Evolutionary conservation across 2,888 invertebrate species (phyloP).

Genomic region (Hemaris fuciformis): DNA sequence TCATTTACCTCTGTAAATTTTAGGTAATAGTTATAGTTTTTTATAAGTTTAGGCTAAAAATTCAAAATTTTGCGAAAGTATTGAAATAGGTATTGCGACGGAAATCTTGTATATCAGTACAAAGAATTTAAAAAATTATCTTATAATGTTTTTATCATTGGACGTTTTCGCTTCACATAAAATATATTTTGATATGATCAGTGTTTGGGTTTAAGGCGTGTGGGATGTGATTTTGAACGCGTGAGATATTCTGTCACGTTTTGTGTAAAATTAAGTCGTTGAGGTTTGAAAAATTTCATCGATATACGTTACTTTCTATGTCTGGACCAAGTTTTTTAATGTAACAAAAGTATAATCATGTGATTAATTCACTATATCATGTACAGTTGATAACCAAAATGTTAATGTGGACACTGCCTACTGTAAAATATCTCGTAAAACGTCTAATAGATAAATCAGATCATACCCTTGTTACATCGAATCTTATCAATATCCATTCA

Average conservation of each 20-base stretch:
- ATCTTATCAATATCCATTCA: neutral
- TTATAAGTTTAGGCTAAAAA: conserved; percentile 61
- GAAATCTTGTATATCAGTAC: conserved; percentile 77
- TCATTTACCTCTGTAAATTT: conserved; percentile 44
- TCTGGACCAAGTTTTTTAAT: conserved; percentile 58
- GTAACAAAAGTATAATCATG: conserved; percentile 13
- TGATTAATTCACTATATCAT: conserved; percentile 27
- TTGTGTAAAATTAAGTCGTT: conserved; percentile 26
- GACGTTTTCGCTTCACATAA: conserved; percentile 55
- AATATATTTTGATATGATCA: conserved; percentile 72
- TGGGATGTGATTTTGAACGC: conserved; percentile 34
- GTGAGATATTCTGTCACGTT: conserved; percentile 34
- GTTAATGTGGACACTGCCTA: conserved; percentile 44
- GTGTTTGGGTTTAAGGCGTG: conserved; percentile 56
- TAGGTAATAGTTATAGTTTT: conserved; percentile 57
- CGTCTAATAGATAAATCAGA: conserved; percentile 45
- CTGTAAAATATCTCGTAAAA: conserved; percentile 29
- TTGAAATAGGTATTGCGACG: conserved; percentile 52
- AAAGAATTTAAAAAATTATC: conserved; percentile 60
- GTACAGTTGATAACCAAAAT: conserved; percentile 44
- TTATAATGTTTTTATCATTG: conserved; percentile 50
- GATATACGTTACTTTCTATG: conserved; percentile 19
- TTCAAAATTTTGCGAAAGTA: conserved; percentile 53
- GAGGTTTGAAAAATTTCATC: conserved; percentile 18
- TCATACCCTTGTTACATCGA: conserved; percentile 14